A percentile compares a stretch with the other conserved stretches of the same genome.
Conservation (phyloP, 2,888 invertebrate species). For the Stegophylla sp. region DNA sequence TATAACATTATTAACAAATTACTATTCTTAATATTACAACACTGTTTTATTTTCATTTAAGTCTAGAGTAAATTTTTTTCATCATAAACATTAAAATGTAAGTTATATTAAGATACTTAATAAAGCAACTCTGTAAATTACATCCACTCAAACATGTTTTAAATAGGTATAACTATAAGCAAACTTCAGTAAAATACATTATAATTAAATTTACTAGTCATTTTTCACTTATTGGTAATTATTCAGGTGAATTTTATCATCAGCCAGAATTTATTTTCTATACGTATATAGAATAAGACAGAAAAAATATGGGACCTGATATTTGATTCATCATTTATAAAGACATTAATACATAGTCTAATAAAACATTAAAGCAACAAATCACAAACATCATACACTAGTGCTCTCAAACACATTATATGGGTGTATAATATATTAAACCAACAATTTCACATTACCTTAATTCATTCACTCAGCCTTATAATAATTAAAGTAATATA, state of each 20-base stretch:
- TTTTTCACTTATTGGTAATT: background rate
- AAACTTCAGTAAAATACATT: conserved; percentile 15
- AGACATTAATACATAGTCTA: conserved; percentile 10
- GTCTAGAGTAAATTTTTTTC: background rate
- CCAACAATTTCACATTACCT: conserved; percentile 9
- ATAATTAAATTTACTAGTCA: conserved; percentile 11
- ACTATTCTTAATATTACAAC: conserved; percentile 35
- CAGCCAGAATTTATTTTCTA: background rate
- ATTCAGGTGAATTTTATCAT: background rate
- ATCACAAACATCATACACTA: background rate
- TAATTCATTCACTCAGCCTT: conserved; percentile 48
- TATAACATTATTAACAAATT: conserved; percentile 44
- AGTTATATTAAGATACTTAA: conserved; percentile 1
- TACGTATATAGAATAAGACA: no score
- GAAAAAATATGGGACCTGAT: background rate
- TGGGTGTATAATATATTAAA: background rate
- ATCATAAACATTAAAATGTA: conserved; percentile 9
- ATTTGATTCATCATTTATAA: no score
- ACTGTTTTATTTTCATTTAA: conserved; percentile 35
- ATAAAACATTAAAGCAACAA: conserved; percentile 1
- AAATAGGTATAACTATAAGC: conserved; percentile 19
- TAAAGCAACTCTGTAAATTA: conserved; percentile 26
- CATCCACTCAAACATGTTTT: background rate
- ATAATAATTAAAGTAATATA: conserved; percentile 20
- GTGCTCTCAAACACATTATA: background rate